These are phyloP conservation scores for Hyperoplus lanceolatus DNA, from an alignment of 2,797 vertebrate genomes.

Conservation along the genomic window DNA sequence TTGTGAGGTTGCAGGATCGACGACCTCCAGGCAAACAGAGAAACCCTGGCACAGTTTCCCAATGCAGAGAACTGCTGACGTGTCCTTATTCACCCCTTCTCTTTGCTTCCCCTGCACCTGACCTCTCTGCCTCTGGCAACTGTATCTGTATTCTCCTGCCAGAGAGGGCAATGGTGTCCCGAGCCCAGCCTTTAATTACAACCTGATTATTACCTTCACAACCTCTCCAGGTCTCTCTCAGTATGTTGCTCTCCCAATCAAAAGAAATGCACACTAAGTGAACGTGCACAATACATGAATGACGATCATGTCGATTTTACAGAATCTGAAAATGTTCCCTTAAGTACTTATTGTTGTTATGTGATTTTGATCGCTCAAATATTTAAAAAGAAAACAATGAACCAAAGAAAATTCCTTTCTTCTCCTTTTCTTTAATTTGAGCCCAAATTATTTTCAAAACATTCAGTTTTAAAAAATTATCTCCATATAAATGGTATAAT, in stretches of 20 bases:
- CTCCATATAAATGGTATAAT: conserved; percentile 2
- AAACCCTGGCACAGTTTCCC: conserved; percentile 33
- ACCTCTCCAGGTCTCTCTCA: conserved; percentile 7
- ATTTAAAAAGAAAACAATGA: not conserved
- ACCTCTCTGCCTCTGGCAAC: conserved; percentile 38
- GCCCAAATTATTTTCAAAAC: conserved; percentile 3
- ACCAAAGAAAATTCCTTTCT: not conserved
- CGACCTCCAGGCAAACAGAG: conserved; percentile 34
- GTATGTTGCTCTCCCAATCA: not conserved
- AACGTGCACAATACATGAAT: not conserved
- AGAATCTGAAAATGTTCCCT: not conserved
- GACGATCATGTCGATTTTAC: not conserved
- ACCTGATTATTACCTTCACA: conserved; percentile 53
- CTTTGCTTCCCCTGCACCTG: conserved; percentile 28
- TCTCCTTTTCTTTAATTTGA: too few species aligned
- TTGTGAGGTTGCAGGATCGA: conserved; percentile 46
- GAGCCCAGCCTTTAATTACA: conserved; percentile 35
- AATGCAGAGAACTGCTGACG: conserved; percentile 16
- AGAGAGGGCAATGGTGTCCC: conserved; percentile 12
- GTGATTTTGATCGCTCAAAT: not conserved
- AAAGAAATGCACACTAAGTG: conserved; percentile 7
- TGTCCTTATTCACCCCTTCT: conserved; percentile 21
- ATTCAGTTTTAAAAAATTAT: conserved; percentile 9
- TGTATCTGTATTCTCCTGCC: conserved; percentile 24
- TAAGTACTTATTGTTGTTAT: not conserved